Evolutionary conservation across 2,113 vertebrate genomes (phyloP).

Genomic region (Parus major): DNA sequence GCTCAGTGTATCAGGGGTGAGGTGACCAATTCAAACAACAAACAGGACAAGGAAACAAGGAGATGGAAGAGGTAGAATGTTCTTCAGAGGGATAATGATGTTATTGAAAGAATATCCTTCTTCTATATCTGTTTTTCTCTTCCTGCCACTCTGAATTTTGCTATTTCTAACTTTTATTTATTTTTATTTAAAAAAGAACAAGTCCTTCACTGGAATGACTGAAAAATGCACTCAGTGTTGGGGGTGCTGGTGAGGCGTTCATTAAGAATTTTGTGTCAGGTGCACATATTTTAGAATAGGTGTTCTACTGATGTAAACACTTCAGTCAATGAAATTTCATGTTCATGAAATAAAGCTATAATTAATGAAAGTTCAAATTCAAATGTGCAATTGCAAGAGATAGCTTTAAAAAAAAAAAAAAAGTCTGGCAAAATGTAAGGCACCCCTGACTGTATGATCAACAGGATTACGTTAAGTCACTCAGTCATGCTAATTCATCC

Average conservation of each 20-base stretch:
- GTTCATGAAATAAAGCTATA: slow-evolving; percentile 57
- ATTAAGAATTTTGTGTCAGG: slow-evolving; percentile 67
- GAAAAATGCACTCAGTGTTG: background rate
- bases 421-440: slow-evolving; percentile 43
- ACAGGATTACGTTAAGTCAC: slow-evolving; percentile 65
- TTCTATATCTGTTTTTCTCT: background rate
- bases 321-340: slow-evolving; percentile 66
- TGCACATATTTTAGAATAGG: slow-evolving; percentile 67
- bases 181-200: background rate
- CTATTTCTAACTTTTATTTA: background rate
- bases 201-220: background rate
- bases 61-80: background rate
- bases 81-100: background rate
- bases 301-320: slow-evolving; percentile 67
- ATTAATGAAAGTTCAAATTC: slow-evolving; percentile 73
- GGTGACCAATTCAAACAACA: background rate
- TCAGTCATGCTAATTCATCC: slow-evolving; percentile 71
- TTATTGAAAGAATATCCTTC: background rate
- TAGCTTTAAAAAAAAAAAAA: background rate
- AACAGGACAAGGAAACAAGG: background rate
- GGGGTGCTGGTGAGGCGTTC: background rate
- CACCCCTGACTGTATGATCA: slow-evolving; percentile 47
- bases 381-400: slow-evolving; percentile 61
- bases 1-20: background rate
- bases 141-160: accelerated